Evolutionary conservation across 2,797 vertebrate genomes (phyloP), one percentile per base, ranked within the genome.

Genomic region (Poliocrania exsul): DNA sequence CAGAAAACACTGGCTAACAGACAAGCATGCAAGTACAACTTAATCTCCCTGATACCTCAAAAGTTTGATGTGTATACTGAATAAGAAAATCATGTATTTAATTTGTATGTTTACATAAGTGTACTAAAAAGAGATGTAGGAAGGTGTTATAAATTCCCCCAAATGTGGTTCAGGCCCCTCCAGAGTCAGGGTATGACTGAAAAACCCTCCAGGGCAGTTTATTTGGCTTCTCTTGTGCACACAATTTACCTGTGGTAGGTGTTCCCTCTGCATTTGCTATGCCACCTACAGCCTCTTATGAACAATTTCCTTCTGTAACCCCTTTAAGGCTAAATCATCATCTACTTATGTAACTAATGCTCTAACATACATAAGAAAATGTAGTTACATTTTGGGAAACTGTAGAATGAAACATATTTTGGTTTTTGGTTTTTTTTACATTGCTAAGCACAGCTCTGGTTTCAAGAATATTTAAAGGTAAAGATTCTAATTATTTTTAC

Each of bases 301-400:
- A 95, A 90, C n/a, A 47, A 74, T 49, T 91, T 92, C 42, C 47
- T 65, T 85, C 79, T 65, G 33, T 60, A 83, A 92, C 57, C 40
- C 88, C 81, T 91, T 92, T 49, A 75, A 49, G 81, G 49, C 20
- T 54, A 81, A 84, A 86, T 1, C 2, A 66, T 81, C 79, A 40
- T 16, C 56, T 82, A 56, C 46, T 95, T 95, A 93, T 54, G 49
- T 95, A 92, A 96, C 82, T 72, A 82, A 73, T 7, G 14, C 37
- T 44, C 62, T 38, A 88, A 50, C 20, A 67, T 21, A 54, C 14
- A 13, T 47, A 66, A 60, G 58, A 74, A 86, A 54, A 67, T 47
- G 44, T 21, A 50, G 58, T 37, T 58, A 79, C 37, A 71, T 78
- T 89, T 71, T 33, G 19, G 42, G 72, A 82, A 83, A 77, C 64